Evolutionary conservation across 2,888 invertebrate species (phyloP), one percentile per base, ranked within the genome.

Genomic region (Andrena chrysosceles): DNA sequence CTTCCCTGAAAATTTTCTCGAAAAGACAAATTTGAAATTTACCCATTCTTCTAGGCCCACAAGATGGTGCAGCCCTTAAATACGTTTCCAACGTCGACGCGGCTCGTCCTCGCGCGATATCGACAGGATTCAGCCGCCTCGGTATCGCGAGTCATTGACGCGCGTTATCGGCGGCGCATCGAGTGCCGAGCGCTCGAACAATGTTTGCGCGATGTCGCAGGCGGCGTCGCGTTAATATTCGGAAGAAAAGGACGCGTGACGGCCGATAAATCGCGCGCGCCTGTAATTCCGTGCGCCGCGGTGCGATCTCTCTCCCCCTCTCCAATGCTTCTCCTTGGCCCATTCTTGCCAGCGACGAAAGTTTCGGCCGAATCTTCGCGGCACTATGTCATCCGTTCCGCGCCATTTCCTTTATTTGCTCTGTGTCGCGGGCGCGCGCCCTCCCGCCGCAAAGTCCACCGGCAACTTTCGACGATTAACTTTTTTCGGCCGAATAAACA

Each of bases 311-410:
- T 26, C n/a, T n/a, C 33, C 10, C 70, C 10, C 35, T 35, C 2
- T 0, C 13, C 42, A 0, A 13, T 0, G 16, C 42, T 42, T 42
- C 42, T 42, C 16, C 42, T 42, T 42, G 42, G 8, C 56, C 23
- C 23, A 8, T 56, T 20, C 26, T 42, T 49, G n/a, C 64, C 54
- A 31, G 62, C 64, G 20, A 33, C 63, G 31, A 64, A 84, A 77
- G 62, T 74, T 67, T 77, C 29, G 33, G 7, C 23, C 62, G 59
- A 83, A 73, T 77, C 81, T 63, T 77, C 60, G 8, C 59, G 75
- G 81, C 74, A 83, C 87, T 80, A 78, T 67, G 85, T 82, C 85
- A 85, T 86, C 85, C 66, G 86, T 85, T 84, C 87, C 83, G 80
- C 84, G 78, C 80, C 85, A 87, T 87, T 84, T 83, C 83, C 86